phyloP scores from a whole-genome alignment of 2,888 invertebrate species.

The Apotomis betuletana region DNA sequence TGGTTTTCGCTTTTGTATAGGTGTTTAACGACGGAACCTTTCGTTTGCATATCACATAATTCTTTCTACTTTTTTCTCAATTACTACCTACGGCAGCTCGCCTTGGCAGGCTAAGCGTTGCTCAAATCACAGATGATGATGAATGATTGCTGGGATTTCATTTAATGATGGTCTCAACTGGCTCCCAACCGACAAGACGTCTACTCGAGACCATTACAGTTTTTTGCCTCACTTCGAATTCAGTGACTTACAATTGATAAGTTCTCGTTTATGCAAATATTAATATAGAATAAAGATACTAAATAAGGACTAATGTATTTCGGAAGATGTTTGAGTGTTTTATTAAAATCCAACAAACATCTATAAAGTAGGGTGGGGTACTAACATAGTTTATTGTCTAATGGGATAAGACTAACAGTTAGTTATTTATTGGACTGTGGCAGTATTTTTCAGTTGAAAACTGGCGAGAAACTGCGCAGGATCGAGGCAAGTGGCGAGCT shows the following conservation, averaged over 20 bases:
- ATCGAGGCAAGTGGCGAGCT: no score
- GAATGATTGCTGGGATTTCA: conserved; percentile 80
- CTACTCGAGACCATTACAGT: conserved; percentile 54
- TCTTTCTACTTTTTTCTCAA: conserved; percentile 43
- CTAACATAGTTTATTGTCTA: no score
- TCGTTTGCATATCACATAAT: conserved; percentile 25
- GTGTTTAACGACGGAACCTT: conserved; percentile 28
- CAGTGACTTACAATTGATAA: conserved; percentile 23
- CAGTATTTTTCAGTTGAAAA: no score
- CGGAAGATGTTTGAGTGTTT: not conserved
- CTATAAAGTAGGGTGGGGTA: no score
- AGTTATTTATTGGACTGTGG: no score
- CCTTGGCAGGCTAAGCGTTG: conserved; percentile 69
- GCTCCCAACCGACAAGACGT: conserved; percentile 70
- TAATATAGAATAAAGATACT: not conserved
- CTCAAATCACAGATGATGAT: conserved; percentile 78
- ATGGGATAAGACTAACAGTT: no score
- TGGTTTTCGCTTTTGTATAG: not conserved
- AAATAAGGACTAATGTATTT: not conserved
- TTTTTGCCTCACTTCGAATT: conserved; percentile 46
- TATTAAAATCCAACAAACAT: not conserved
- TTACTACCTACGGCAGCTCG: conserved; percentile 68
- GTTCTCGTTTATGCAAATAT: not conserved
- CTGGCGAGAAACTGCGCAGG: no score
- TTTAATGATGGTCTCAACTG: conserved; percentile 72